Evolutionary conservation across 2,113 vertebrate species (phyloP).

Genomic region (Furnarius figulus): DNA sequence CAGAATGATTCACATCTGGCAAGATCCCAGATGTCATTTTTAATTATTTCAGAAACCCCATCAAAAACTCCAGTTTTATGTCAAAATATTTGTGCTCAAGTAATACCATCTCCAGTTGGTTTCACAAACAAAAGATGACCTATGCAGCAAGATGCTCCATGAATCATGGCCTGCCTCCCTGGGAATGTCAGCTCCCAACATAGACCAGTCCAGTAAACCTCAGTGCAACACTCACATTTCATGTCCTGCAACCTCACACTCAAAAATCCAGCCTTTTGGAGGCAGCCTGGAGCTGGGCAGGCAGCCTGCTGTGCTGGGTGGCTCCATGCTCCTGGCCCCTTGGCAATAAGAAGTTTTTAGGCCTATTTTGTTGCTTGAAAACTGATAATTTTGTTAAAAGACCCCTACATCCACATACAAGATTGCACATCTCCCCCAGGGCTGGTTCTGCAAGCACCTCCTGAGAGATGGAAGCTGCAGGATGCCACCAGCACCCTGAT

Average conservation of each 20-base stretch:
- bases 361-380: neutral
- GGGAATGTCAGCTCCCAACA: neutral
- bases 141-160: accelerated
- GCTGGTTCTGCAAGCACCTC: neutral
- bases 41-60: neutral
- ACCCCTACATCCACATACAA: neutral
- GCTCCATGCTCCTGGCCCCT: accelerated
- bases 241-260: accelerated
- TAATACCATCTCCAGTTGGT: accelerated
- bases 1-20: neutral
- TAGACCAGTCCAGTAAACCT: neutral
- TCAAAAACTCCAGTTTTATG: accelerated
- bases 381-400: neutral
- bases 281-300: neutral
- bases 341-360: accelerated
- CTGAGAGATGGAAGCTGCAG: neutral
- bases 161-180: neutral
- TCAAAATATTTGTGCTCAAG: accelerated
- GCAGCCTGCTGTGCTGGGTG: neutral
- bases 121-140: neutral
- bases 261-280: neutral
- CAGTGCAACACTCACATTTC: neutral
- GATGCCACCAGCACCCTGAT: accelerated
- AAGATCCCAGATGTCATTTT: no score
- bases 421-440: accelerated